Conservation (phyloP, 2,797 vertebrate genomes). For the Prunella strophiata region DNA sequence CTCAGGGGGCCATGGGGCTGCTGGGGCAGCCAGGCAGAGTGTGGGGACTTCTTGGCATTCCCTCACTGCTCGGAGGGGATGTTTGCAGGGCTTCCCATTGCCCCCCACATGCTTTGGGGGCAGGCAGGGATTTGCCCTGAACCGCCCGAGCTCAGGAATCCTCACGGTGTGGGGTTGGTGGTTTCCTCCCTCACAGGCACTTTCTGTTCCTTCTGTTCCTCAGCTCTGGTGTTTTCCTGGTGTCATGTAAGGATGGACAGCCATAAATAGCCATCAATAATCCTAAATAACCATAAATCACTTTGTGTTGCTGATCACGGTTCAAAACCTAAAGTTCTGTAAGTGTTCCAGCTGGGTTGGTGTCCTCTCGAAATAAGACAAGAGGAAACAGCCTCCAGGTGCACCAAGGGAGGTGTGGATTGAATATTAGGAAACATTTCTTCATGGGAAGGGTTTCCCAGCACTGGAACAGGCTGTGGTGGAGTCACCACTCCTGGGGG, state of each 20-base stretch:
- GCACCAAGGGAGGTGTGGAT: neutral
- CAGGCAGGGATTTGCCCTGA: neutral
- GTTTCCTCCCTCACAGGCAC: too few species aligned
- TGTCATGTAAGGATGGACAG: neutral
- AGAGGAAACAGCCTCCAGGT: too few species aligned
- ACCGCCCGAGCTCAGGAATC: accelerated
- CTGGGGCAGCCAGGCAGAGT: accelerated
- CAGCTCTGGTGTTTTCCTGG: accelerated
- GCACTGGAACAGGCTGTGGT: too few species aligned
- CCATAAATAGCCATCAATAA: neutral
- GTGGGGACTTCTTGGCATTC: neutral
- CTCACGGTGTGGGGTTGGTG: accelerated
- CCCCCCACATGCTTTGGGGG: accelerated
- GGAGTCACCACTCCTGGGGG: neutral
- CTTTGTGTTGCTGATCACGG: accelerated
- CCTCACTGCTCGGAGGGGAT: neutral
- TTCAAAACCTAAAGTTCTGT: neutral
- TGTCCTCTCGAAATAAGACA: neutral
- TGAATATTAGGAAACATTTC: neutral
- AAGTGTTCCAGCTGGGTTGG: neutral
- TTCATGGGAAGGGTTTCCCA: neutral
- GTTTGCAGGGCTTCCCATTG: neutral
- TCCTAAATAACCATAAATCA: neutral
- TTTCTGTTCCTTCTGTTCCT: neutral
- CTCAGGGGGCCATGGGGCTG: neutral